A percentile compares a stretch with the other conserved stretches of the same genome.
Conservation (phyloP, 2,797 vertebrate species). For the Pogonophryne albipinna region DNA sequence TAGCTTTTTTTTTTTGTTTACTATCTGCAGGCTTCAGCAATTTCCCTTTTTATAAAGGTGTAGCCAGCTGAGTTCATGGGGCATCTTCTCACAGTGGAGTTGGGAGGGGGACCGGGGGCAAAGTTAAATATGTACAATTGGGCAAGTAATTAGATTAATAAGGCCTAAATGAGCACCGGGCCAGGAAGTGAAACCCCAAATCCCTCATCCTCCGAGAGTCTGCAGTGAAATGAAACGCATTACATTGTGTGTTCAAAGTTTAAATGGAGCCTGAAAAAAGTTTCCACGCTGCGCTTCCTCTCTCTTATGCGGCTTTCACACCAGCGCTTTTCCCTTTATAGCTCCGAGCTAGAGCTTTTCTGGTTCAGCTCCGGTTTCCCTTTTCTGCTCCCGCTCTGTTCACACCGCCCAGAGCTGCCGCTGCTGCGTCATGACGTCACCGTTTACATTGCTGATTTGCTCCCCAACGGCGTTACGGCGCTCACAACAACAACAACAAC, state of each 20-base stretch:
- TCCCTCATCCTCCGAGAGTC: slow-evolving; percentile 83
- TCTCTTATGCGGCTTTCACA: too few species aligned
- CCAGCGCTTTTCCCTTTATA: too few species aligned
- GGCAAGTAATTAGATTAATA: slow-evolving; percentile 87
- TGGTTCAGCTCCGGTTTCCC: too few species aligned
- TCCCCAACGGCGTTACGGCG: too few species aligned
- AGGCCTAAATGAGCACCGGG: slow-evolving; percentile 80
- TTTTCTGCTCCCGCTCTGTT: too few species aligned
- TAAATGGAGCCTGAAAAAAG: slow-evolving; percentile 77
- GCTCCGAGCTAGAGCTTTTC: too few species aligned
- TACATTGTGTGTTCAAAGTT: slow-evolving; percentile 77
- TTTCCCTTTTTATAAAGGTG: slow-evolving; percentile 76
- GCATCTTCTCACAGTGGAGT: slow-evolving; percentile 68
- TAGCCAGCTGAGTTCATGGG: slow-evolving; percentile 63
- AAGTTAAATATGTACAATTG: slow-evolving; percentile 86
- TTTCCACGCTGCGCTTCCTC: slow-evolving; percentile 68
- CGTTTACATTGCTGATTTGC: too few species aligned
- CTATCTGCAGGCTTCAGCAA: slow-evolving; percentile 82
- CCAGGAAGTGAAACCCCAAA: slow-evolving; percentile 79
- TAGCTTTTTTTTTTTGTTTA: slow-evolving; percentile 53
- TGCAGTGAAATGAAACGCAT: slow-evolving; percentile 77
- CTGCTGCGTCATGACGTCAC: too few species aligned
- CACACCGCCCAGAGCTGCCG: too few species aligned
- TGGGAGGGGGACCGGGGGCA: slow-evolving; percentile 60
- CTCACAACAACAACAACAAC: too few species aligned